phyloP scores from a whole-genome alignment of 2,888 invertebrate genomes.

The Tetramorium bicarinatum region DNA sequence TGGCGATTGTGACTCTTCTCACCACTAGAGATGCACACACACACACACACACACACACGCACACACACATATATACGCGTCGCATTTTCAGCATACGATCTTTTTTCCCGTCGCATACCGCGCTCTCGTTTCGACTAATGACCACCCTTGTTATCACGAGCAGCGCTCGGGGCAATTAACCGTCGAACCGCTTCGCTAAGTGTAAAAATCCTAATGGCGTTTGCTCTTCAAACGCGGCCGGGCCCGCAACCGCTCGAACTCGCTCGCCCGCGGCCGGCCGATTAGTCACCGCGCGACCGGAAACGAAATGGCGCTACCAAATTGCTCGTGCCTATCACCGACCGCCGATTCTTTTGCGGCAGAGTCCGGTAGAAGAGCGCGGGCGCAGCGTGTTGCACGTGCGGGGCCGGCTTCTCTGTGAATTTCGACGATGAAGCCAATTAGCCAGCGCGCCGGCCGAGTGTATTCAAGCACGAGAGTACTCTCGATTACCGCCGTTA shows the following conservation, averaged over 20 bases:
- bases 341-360: conserved; percentile 33
- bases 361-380: conserved; percentile 39
- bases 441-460: conserved; percentile 58
- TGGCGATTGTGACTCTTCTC: conserved; percentile 17
- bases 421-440: conserved; percentile 54
- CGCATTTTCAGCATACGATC: conserved; percentile 18
- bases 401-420: conserved; percentile 40
- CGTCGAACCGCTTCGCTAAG: conserved; percentile 15
- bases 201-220: conserved; percentile 56
- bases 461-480: conserved; percentile 50
- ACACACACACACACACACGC: too few relatives aligned
- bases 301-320: conserved; percentile 56
- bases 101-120: conserved; percentile 56
- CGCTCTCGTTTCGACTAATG: conserved; percentile 71
- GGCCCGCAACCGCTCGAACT: conserved; percentile 30
- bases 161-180: conserved; percentile 37
- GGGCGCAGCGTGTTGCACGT: conserved; percentile 30
- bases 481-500: conserved; percentile 52
- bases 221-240: conserved; percentile 26
- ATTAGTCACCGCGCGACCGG: conserved; percentile 59
- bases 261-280: conserved; percentile 41
- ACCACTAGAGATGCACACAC: not conserved
- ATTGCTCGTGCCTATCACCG: conserved; percentile 58
- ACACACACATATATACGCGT: not conserved
- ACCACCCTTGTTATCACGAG: conserved; percentile 65